Base-by-base conservation (phyloP, 2,888 invertebrate species). In the Megalurothrips usitatus region DNA sequence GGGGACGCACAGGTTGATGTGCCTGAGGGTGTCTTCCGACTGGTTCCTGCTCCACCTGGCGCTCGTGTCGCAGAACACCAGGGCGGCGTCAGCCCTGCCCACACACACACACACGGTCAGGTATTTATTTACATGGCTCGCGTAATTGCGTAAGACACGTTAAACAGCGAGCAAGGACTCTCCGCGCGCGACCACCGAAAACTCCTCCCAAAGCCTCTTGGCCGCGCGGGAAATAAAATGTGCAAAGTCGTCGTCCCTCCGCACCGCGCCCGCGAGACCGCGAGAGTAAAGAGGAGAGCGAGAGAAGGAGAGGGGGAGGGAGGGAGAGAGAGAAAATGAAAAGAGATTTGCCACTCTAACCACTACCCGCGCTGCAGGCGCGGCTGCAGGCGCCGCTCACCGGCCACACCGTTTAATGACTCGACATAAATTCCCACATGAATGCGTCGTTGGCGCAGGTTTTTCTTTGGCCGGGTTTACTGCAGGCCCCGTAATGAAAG, bases 1-100 rank as follows among this genome's bases (percentile, higher is more conserved):
- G 34, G 89, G 88, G 11, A 92, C 86, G 9, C 89, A 87, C 79
- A 92, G 83, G 19, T 89, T 89, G n/a, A 92, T 84, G 49, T 89
- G 87, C 63, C 89, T 89, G 14, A 92, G 87, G 0, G 91, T 91
- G 52, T 86, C 86, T 82, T 89, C 87, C 48, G 88, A 86, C 23
- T 89, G 88, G 83, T 88, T 88, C 0, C 86, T 86, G 0, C 89
- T 89, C 91, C 91, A 91, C 83, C 89, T 89, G 3, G 87, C 87
- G 0, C 86, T 86, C 1, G 86, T 84, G 52, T 87, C 86, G 0
- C 82, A 83, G 80, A 88, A 87, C 14, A 81, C 78, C 47, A 93
- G 89, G 3, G 90, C 91, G 19, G 89, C 23, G 68, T 23, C 68
- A 11, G 23, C 26, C 68, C 68, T 75, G 26, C 68, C 23, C 34